Base-by-base conservation (phyloP, 2,797 vertebrate genomes). In the Urophycis tenuis region DNA sequence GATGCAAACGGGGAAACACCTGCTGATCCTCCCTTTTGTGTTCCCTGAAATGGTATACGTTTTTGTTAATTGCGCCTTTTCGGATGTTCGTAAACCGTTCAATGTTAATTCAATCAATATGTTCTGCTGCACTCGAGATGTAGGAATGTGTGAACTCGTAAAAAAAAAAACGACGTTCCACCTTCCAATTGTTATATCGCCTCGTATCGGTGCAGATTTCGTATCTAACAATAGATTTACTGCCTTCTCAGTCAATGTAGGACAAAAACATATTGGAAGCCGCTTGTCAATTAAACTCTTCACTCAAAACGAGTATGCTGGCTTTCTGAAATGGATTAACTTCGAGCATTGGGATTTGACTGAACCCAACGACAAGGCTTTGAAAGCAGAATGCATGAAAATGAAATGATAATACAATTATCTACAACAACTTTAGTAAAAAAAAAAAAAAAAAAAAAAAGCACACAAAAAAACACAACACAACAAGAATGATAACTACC, bases 21-120 rank as follows among this genome's bases (percentile, higher is more conserved):
- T 78, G 77, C 77, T 78, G 49, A 75, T 14, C 19, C 19, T 45
- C 17, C 45, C 45, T 53, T 22, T 19, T 53, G 45, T 53, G 45
- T n/a, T 53, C 45, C 45, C 45, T 53, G 45, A 53, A 53, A 53
- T 17, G 45, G 22, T 53, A 19, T 53, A 19, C 19, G 17, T 53
- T 53, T 53, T 53, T 53, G 45, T 53, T 19, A 53, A 22, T 53
- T 22, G 45, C 45, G 45, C 45, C 45, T 53, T 41, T 41, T 15
- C 12, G 22, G 22, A 53, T 53, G 17, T 53, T 22, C 17, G 17
- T 22, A 53, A 53, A 53, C 45, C 39, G 14, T 53, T 53, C 45
- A 53, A 19, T 53, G 3, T 53, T 53, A 22, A 53, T 14, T 19
- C 45, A 53, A 53, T 53, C 19, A 19, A 53, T 22, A 53, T 6